Percentiles rank a stretch among this genome's conserved stretches.
phyloP scores from a whole-genome alignment of 2,797 vertebrate species.

The Loris lydekkerianus region DNA sequence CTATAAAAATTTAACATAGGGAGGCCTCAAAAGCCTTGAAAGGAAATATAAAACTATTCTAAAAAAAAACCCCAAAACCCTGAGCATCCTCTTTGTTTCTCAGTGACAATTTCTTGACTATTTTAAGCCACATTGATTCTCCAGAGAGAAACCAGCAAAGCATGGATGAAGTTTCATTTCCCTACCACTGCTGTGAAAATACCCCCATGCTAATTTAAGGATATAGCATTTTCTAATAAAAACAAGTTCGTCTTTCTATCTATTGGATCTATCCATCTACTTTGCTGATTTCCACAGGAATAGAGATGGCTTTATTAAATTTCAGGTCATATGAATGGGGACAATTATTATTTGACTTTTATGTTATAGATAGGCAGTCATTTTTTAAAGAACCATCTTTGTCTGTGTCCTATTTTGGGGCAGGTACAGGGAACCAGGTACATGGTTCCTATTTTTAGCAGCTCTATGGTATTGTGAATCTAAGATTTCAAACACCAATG shows the following conservation, averaged over 20 bases:
- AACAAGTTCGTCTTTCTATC: slow-evolving; percentile 20
- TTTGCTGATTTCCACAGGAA: neutral
- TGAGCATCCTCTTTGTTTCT: slow-evolving; percentile 62
- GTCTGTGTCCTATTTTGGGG: slow-evolving; percentile 75
- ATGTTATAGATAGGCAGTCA: slow-evolving; percentile 56
- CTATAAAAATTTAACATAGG: slow-evolving; percentile 6
- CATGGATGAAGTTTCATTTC: slow-evolving; percentile 15
- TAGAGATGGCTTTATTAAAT: neutral
- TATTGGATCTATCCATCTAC: neutral
- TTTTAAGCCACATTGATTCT: slow-evolving; percentile 64
- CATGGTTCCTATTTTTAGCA: slow-evolving; percentile 86
- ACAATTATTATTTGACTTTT: slow-evolving; percentile 56
- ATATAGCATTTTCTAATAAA: slow-evolving; percentile 65
- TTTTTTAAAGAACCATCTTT: slow-evolving; percentile 79
- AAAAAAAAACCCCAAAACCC: neutral
- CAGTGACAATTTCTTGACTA: slow-evolving; percentile 69
- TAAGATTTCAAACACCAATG: slow-evolving; percentile 86
- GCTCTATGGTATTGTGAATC: slow-evolving; percentile 84
- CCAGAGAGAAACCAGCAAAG: slow-evolving; percentile 64
- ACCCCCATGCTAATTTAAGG: slow-evolving; percentile 29
- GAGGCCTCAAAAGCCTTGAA: slow-evolving; percentile 54
- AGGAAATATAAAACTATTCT: slow-evolving; percentile 29
- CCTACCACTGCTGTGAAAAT: slow-evolving; percentile 48
- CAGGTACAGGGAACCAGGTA: slow-evolving; percentile 64
- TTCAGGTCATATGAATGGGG: neutral